phyloP scores from a whole-genome alignment of 2,113 vertebrate species.

The Oreamnos americanus region DNA sequence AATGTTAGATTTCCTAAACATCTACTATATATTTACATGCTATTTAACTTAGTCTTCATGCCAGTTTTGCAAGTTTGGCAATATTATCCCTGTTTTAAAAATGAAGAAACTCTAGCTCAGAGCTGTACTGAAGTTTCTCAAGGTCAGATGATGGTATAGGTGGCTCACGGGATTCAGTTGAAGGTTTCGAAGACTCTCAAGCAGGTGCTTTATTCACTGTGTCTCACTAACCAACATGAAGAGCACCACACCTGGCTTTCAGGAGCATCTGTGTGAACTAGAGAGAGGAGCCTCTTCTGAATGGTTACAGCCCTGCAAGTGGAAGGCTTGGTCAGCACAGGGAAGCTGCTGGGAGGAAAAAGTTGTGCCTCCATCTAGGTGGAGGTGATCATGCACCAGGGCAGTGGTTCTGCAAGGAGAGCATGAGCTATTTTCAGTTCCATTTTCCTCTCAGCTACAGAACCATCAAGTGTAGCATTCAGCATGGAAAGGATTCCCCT shows the following conservation, averaged over 20 bases:
- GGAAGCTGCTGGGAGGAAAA: background rate
- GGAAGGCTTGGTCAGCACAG: background rate
- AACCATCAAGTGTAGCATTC: background rate
- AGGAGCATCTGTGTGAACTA: background rate
- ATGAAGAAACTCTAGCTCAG: background rate
- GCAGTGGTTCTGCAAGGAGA: background rate
- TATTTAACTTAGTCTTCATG: background rate
- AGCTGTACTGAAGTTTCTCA: background rate
- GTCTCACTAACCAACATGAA: too few relatives aligned
- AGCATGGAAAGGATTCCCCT: background rate
- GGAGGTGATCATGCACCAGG: background rate
- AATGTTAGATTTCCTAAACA: background rate
- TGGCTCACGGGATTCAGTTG: background rate
- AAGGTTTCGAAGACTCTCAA: background rate
- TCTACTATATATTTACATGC: background rate
- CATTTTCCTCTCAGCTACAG: background rate
- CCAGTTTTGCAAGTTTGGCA: background rate
- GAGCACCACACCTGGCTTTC: background rate
- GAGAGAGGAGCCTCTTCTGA: background rate
- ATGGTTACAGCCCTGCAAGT: background rate
- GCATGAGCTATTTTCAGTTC: background rate
- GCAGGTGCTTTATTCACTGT: background rate
- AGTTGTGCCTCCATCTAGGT: background rate
- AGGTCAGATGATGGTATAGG: background rate
- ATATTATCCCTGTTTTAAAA: background rate